A percentile compares a stretch with the other conserved stretches of the same genome.
These are phyloP conservation scores for Dermolepida albohirtum DNA, from an alignment of 2,888 invertebrate genomes.

Conservation along the genomic window DNA sequence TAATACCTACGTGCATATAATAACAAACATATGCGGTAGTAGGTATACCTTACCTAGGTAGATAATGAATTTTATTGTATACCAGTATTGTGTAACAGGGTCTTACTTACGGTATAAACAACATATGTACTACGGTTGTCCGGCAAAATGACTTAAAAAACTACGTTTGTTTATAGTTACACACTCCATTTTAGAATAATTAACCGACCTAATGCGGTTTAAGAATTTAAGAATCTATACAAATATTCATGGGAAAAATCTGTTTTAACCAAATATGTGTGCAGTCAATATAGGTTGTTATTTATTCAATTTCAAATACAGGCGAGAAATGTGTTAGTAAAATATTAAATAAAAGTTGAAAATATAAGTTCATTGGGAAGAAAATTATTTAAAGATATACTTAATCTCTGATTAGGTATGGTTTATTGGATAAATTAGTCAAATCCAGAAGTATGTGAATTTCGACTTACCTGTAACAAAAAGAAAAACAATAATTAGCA, in stretches of 20 bases:
- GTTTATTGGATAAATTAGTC: too few relatives aligned
- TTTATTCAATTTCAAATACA: not conserved
- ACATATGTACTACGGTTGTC: not conserved
- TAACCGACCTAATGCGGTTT: not conserved
- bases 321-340: too few relatives aligned
- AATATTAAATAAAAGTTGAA: too few relatives aligned
- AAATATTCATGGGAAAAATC: conserved; percentile 16
- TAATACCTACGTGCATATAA: not conserved
- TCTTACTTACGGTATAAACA: conserved; percentile 4
- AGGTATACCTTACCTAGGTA: not conserved
- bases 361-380: too few relatives aligned
- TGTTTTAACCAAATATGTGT: not conserved
- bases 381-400: too few relatives aligned
- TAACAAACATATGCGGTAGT: conserved; percentile 11
- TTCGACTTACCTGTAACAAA: too few relatives aligned
- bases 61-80: not conserved
- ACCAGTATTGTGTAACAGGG: conserved; percentile 6
- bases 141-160: not conserved
- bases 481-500: too few relatives aligned
- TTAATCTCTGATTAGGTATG: too few relatives aligned
- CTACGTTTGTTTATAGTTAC: not conserved
- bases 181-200: conserved; percentile 2
- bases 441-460: too few relatives aligned
- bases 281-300: not conserved
- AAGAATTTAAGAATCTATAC: conserved; percentile 6